Evolutionary conservation across 92 coral and sea anemone species (phyloP).

Genomic region (Ricordea florida): DNA sequence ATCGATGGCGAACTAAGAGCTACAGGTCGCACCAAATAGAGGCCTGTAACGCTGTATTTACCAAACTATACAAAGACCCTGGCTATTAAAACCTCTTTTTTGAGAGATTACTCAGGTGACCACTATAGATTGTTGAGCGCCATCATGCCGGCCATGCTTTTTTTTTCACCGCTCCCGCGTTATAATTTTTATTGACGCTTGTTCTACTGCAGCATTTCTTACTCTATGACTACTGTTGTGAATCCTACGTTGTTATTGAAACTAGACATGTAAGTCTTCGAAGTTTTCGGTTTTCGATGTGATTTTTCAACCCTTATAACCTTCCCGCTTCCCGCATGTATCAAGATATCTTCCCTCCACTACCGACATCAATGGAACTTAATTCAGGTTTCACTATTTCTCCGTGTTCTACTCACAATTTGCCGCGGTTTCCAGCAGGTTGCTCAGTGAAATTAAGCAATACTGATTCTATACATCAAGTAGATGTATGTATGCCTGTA

Average conservation of each 20-base stretch:
- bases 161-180: no score
- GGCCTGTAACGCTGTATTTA: no score
- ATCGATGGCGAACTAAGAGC: no score
- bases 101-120: no score
- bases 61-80: no score
- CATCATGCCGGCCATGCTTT: no score
- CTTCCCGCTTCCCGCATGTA: neutral
- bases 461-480: no score
- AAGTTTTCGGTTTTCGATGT: neutral
- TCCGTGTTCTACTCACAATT: neutral
- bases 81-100: no score
- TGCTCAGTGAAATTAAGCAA: neutral
- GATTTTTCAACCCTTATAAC: neutral
- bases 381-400: neutral
- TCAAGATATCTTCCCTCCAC: neutral
- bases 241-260: neutral
- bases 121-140: no score
- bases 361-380: neutral
- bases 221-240: neutral
- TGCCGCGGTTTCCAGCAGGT: neutral
- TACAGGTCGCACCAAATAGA: no score
- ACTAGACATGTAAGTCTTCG: neutral
- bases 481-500: no score
- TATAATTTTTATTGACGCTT: no score
- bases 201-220: constrained; percentile 4